Evolutionary conservation across 2,113 vertebrate species (phyloP).

Genomic region (Xenus cinereus): DNA sequence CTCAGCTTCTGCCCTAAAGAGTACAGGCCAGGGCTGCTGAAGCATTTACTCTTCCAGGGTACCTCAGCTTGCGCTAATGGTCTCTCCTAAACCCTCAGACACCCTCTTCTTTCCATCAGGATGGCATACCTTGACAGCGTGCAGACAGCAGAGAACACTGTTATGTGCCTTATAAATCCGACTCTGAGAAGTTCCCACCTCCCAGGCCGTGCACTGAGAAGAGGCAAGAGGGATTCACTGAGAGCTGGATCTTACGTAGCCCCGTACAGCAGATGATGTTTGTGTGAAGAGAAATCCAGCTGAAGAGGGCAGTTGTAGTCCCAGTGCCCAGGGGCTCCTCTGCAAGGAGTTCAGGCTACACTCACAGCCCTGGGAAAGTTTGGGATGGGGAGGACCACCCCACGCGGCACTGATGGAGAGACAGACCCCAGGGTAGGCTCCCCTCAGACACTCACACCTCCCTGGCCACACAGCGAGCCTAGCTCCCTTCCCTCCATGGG

Average conservation of each 20-base stretch:
- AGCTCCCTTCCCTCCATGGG: neutral
- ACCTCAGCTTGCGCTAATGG: neutral
- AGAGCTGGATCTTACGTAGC: rapidly evolving
- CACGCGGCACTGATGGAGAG: rapidly evolving
- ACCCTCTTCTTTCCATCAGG: neutral
- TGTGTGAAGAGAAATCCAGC: neutral
- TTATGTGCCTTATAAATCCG: neutral
- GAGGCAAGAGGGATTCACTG: neutral
- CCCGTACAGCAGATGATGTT: neutral
- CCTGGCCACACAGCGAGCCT: rapidly evolving
- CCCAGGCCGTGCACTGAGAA: neutral
- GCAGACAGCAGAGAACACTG: neutral
- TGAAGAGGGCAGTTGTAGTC: neutral
- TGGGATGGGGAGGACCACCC: neutral
- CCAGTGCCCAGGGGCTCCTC: neutral
- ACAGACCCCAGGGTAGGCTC: neutral
- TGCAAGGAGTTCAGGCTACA: neutral
- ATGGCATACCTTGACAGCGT: neutral
- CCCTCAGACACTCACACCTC: neutral
- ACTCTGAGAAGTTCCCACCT: neutral
- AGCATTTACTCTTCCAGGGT: neutral
- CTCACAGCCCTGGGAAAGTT: neutral
- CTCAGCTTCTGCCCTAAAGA: neutral
- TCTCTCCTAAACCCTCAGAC: neutral
- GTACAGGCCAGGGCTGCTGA: neutral